phyloP scores from a whole-genome alignment of 2,113 vertebrate species.

The Paradisaea rubra region DNA sequence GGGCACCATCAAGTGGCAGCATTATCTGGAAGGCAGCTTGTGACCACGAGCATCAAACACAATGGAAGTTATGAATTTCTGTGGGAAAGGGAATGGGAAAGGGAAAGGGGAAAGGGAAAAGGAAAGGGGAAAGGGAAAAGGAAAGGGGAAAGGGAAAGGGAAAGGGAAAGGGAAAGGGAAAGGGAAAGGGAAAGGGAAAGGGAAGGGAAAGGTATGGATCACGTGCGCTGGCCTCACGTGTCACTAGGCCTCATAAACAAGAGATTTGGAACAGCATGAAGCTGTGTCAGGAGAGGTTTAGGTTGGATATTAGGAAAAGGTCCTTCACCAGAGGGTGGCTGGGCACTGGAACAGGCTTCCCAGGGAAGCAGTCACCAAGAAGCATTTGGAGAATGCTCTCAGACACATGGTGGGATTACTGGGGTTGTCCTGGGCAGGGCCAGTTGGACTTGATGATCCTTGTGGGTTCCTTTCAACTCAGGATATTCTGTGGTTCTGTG shows the following conservation, averaged over 20 bases:
- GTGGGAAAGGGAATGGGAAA: not conserved
- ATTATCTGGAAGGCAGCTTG: not conserved
- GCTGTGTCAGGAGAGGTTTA: not conserved
- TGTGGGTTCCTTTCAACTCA: not conserved
- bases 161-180: too few relatives aligned
- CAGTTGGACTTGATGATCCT: not conserved
- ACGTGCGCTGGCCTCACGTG: not conserved
- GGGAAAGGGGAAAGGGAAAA: not conserved
- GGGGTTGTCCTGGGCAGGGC: not conserved
- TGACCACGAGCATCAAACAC: not conserved
- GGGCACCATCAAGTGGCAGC: not conserved
- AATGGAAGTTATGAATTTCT: not conserved
- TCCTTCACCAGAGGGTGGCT: not conserved
- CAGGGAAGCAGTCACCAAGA: not conserved
- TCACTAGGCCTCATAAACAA: not conserved
- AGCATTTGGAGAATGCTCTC: not conserved
- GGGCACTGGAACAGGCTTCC: not conserved
- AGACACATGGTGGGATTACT: not conserved
- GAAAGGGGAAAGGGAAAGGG: too few relatives aligned
- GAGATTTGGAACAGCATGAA: not conserved
- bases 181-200: not conserved
- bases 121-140: not conserved
- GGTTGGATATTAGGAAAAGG: not conserved
- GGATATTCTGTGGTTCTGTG: not conserved
- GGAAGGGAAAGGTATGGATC: not conserved